These are phyloP conservation scores for Polietes domitor DNA, from an alignment of 2,888 invertebrate species.

Conservation along the genomic window DNA sequence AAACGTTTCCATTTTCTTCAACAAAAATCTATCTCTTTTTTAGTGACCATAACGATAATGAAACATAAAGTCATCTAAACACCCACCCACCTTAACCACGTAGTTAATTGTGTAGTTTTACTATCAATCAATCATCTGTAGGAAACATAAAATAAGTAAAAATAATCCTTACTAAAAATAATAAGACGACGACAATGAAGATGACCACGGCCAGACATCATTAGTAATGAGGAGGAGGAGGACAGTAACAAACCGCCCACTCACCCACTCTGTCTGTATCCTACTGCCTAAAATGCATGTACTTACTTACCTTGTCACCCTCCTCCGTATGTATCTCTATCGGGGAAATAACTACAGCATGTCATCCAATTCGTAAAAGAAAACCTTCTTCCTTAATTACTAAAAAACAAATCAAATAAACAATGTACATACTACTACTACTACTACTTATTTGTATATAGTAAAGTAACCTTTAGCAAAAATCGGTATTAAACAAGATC, in stretches of 20 bases:
- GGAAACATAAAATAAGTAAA: background rate
- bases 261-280: too few species aligned
- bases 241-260: background rate
- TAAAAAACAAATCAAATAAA: too few species aligned
- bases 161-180: background rate
- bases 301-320: too few species aligned
- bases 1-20: slow-evolving; percentile 26
- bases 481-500: too few species aligned
- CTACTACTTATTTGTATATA: too few species aligned
- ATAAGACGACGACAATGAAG: background rate
- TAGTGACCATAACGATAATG: slow-evolving; percentile 53
- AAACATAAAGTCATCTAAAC: slow-evolving; percentile 36
- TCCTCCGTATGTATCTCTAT: background rate
- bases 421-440: too few species aligned
- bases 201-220: background rate
- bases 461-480: too few species aligned
- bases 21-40: slow-evolving; percentile 33
- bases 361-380: background rate
- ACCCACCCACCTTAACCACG: background rate
- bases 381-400: too few species aligned
- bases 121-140: background rate
- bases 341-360: slow-evolving; percentile 11
- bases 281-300: too few species aligned
- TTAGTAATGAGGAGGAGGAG: background rate
- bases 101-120: background rate